Evolutionary conservation across 23 tunicate species (phyloP).

Genomic region (Clavelina lepadiformis): DNA sequence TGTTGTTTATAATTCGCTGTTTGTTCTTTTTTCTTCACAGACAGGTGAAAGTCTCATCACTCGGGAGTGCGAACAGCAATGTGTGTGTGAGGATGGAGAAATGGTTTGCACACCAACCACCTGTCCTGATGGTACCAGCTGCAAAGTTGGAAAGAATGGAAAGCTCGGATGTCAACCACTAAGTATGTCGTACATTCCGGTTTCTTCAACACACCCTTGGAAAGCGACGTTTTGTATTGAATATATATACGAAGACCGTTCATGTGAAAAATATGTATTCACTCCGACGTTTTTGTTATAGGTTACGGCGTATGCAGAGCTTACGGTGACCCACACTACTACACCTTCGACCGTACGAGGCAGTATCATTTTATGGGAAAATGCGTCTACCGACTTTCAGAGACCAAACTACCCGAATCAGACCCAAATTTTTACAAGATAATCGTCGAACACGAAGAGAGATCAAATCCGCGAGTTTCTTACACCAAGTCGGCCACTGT

Average conservation of each 20-base stretch:
- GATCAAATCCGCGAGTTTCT: slow-evolving; percentile 32
- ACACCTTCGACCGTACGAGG: slow-evolving; percentile 30
- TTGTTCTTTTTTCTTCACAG: background rate
- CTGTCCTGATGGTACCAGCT: slow-evolving; percentile 31
- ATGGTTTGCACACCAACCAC: slow-evolving; percentile 17
- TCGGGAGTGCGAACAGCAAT: slow-evolving; percentile 16
- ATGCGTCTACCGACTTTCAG: slow-evolving; percentile 39
- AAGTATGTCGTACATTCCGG: slow-evolving; percentile 22
- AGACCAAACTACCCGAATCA: slow-evolving; percentile 1
- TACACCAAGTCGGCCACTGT: slow-evolving; percentile 48
- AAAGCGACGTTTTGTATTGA: too few relatives aligned
- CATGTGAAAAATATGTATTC: too few relatives aligned
- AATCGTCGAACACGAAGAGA: slow-evolving; percentile 38
- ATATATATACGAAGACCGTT: too few relatives aligned
- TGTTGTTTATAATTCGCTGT: background rate
- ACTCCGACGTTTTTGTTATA: background rate
- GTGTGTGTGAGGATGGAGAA: slow-evolving; percentile 31
- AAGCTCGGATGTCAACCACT: slow-evolving; percentile 32
- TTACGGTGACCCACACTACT: slow-evolving; percentile 47
- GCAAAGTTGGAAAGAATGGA: slow-evolving; percentile 17
- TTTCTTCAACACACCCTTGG: too few relatives aligned
- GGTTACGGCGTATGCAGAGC: slow-evolving; percentile 32
- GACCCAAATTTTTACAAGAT: slow-evolving; percentile 29
- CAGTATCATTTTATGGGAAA: slow-evolving; percentile 53
- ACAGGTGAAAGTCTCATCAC: slow-evolving; percentile 16